Conservation (phyloP, 1,140 invertebrate species). For the Macrotrachela quadricornifera region DNA sequence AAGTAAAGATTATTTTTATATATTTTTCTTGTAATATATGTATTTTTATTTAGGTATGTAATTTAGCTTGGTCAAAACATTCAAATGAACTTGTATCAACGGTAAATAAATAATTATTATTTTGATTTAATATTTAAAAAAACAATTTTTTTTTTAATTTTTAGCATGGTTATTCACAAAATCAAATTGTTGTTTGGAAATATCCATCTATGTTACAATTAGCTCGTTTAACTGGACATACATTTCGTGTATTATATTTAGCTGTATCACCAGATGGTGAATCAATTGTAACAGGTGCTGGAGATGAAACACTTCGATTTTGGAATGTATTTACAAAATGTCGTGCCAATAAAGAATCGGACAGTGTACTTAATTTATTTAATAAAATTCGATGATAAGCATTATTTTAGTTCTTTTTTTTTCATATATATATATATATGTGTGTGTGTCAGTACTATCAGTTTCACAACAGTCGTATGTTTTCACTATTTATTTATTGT, state of each 20-base stretch:
- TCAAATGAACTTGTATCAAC: slow-evolving; percentile 68
- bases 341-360: slow-evolving; percentile 38
- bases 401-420: too few relatives aligned
- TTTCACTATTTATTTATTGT: too few relatives aligned
- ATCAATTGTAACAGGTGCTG: slow-evolving; percentile 94
- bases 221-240: slow-evolving; percentile 90
- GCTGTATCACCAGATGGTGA: slow-evolving; percentile 85
- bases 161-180: slow-evolving; percentile 97
- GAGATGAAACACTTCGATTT: slow-evolving; percentile 90
- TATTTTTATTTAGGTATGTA: slow-evolving; percentile 50
- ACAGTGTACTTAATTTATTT: too few relatives aligned
- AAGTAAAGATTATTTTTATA: slow-evolving; percentile 15
- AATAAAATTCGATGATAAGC: too few relatives aligned
- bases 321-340: slow-evolving; percentile 99
- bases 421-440: too few relatives aligned
- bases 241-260: slow-evolving; percentile 82
- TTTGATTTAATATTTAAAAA: too few relatives aligned
- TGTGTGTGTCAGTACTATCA: too few relatives aligned
- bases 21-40: not conserved
- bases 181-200: slow-evolving; percentile 98
- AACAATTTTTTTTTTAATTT: too few relatives aligned
- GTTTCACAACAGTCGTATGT: too few relatives aligned
- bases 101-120: too few relatives aligned
- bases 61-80: slow-evolving; percentile 96
- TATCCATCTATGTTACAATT: slow-evolving; percentile 91